Percentiles rank a stretch among this genome's conserved stretches.
Conservation (phyloP, 2,797 vertebrate genomes). For the Eidolon dupreanum region DNA sequence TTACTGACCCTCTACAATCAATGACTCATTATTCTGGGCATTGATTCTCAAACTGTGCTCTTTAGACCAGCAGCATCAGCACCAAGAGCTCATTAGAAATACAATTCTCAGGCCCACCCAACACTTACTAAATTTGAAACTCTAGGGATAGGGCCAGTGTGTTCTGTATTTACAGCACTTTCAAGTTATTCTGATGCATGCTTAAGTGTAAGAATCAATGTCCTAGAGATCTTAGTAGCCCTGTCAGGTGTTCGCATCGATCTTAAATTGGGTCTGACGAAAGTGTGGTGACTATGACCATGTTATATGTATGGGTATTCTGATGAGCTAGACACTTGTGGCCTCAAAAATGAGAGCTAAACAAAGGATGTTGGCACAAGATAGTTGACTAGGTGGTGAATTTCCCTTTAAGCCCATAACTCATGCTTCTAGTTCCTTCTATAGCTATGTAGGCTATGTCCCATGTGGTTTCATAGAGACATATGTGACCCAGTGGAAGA, state of each 20-base stretch:
- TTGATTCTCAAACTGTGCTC: neutral
- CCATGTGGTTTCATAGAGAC: neutral
- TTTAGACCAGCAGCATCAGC: neutral
- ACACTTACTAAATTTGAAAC: neutral
- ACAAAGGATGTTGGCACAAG: neutral
- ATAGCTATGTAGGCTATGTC: neutral
- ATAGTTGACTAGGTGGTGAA: neutral
- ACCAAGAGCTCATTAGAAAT: neutral
- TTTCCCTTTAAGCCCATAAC: neutral
- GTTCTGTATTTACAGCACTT: neutral
- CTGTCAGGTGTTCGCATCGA: neutral
- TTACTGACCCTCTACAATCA: neutral
- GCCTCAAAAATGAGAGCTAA: neutral
- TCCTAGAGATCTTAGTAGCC: neutral
- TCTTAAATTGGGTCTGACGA: neutral
- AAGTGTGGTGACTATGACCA: neutral
- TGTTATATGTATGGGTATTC: neutral
- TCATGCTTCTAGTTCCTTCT: neutral
- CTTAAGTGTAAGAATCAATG: neutral
- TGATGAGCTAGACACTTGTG: neutral
- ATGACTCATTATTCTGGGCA: neutral
- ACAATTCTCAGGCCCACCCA: neutral
- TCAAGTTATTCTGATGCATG: neutral
- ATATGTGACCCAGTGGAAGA: neutral
- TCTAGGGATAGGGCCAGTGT: neutral